phyloP scores from a whole-genome alignment of 2,797 vertebrate species.

The Melanotaenia nigrans region DNA sequence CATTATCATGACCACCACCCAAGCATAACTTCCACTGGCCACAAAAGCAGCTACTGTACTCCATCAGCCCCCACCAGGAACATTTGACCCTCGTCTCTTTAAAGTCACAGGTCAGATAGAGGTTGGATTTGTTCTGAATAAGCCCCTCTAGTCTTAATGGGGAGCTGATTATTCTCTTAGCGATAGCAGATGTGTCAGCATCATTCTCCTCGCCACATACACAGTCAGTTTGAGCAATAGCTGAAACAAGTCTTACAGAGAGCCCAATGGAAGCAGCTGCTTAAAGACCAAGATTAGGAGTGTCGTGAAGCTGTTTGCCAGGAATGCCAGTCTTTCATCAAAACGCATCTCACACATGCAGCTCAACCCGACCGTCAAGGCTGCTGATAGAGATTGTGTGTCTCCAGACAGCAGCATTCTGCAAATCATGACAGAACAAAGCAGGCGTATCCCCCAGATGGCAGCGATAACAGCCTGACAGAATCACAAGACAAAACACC shows the following conservation, averaged over 20 bases:
- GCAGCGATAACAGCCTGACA: slow-evolving; percentile 63
- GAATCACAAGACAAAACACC: slow-evolving; percentile 40
- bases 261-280: not conserved
- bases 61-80: slow-evolving; percentile 12
- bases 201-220: not conserved
- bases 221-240: slow-evolving; percentile 21
- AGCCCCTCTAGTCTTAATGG: slow-evolving; percentile 35
- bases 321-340: slow-evolving; percentile 59
- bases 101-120: slow-evolving; percentile 38
- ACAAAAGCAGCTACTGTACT: slow-evolving; percentile 29
- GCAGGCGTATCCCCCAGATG: slow-evolving; percentile 60
- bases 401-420: slow-evolving; percentile 56
- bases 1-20: slow-evolving; percentile 3
- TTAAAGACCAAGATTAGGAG: slow-evolving; percentile 29
- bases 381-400: slow-evolving; percentile 57
- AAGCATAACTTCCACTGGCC: slow-evolving; percentile 9
- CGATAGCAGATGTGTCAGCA: slow-evolving; percentile 36
- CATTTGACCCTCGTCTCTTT: slow-evolving; percentile 37
- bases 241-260: slow-evolving; percentile 60
- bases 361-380: slow-evolving; percentile 40
- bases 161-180: slow-evolving; percentile 12
- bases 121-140: slow-evolving; percentile 36
- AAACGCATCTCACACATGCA: slow-evolving; percentile 24
- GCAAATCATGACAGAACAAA: slow-evolving; percentile 68
- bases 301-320: slow-evolving; percentile 36